Evolutionary conservation across 2,113 vertebrate genomes (phyloP).

Genomic region (Equus przewalskii): DNA sequence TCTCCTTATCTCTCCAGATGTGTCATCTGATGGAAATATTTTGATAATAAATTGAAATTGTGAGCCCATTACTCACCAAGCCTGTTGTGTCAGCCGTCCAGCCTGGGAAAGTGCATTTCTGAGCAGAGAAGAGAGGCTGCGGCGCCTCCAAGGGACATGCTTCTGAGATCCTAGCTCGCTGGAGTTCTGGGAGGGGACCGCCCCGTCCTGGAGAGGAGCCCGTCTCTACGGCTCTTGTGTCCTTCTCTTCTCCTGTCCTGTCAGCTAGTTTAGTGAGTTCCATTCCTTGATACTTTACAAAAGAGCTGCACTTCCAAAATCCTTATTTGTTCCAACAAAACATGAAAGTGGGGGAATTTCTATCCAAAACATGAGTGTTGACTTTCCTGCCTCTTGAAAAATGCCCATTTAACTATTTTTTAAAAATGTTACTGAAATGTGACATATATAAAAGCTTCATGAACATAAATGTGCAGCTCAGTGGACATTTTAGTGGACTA

Average conservation of each 20-base stretch:
- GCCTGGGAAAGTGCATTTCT: neutral
- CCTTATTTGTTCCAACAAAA: conserved; percentile 28
- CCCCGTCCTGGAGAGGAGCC: neutral
- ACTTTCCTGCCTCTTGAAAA: conserved; percentile 33
- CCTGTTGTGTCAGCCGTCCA: neutral
- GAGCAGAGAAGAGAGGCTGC: neutral
- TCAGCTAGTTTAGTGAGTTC: neutral
- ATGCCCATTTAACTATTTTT: neutral
- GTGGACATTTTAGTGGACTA: neutral
- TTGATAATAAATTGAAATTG: conserved; percentile 89
- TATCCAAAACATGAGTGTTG: neutral
- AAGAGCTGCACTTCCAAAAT: neutral
- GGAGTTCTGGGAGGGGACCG: neutral
- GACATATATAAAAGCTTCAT: neutral
- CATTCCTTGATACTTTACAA: neutral
- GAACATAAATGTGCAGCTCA: neutral
- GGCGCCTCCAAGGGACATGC: neutral
- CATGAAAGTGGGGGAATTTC: neutral
- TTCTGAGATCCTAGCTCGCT: neutral
- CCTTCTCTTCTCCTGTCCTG: neutral
- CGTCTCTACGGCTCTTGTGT: neutral
- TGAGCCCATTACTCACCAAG: conserved; percentile 61
- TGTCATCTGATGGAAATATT: conserved; percentile 83
- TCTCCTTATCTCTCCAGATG: conserved; percentile 74
- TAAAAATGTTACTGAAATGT: neutral